Evolutionary conservation across 2,888 invertebrate species (phyloP).

Genomic region (Pasiphila rectangulata): DNA sequence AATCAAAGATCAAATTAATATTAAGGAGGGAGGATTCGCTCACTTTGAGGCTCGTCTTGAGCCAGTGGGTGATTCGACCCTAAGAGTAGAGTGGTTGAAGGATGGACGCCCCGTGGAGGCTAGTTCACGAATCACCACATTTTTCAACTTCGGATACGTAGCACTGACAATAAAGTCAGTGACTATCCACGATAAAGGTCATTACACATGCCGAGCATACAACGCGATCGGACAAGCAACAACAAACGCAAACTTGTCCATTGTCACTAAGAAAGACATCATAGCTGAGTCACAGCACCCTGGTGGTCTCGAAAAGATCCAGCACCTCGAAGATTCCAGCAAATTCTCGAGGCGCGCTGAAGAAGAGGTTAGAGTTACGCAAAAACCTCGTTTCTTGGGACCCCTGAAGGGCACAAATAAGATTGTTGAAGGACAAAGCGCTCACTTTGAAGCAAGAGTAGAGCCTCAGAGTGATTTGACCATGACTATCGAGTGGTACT

Average conservation of each 20-base stretch:
- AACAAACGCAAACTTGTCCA: conserved; percentile 90
- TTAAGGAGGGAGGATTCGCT: conserved; percentile 95
- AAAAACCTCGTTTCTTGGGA: conserved; percentile 92
- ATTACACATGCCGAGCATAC: conserved; percentile 93
- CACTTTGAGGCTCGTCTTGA: conserved; percentile 97
- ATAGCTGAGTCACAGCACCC: conserved; percentile 95
- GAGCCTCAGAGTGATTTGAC: conserved; percentile 97
- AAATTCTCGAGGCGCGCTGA: conserved; percentile 85
- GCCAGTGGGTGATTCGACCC: conserved; percentile 93
- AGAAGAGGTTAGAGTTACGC: conserved; percentile 88
- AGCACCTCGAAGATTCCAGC: conserved; percentile 91
- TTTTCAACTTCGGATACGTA: conserved; percentile 97
- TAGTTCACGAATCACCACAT: conserved; percentile 94
- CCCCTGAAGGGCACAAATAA: conserved; percentile 95
- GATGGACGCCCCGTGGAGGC: conserved; percentile 95
- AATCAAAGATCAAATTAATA: conserved; percentile 91
- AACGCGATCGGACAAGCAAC: conserved; percentile 93
- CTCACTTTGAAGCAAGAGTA: conserved; percentile 96
- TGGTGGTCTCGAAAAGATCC: conserved; percentile 94
- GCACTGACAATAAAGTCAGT: conserved; percentile 96
- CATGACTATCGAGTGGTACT: conserved; percentile 97
- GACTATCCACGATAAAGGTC: conserved; percentile 93
- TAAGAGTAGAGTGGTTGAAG: conserved; percentile 95
- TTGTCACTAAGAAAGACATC: conserved; percentile 91
- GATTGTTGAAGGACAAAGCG: conserved; percentile 95